Evolutionary conservation across 1,140 invertebrate species (phyloP), one percentile per base, ranked within the genome.

Genomic region (Nymphalis io): DNA sequence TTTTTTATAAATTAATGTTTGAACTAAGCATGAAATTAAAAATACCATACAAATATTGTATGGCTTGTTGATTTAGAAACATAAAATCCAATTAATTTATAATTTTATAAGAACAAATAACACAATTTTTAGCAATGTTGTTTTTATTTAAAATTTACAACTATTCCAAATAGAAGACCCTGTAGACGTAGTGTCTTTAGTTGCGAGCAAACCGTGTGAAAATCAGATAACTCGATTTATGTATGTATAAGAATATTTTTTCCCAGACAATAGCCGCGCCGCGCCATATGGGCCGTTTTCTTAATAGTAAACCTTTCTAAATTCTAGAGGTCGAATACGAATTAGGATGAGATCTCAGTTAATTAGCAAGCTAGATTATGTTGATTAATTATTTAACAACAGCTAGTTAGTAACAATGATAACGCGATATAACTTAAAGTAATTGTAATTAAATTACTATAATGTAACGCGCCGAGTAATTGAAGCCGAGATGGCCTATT

Each of bases 191-290:
- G n/a, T n/a, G n/a, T n/a, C 40, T 64, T 57, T 33, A 39, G 62
- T 64, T 64, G 62, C 62, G 42, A 55, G 51, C 62, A 57, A 42
- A 38, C 62, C 62, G 62, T 64, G 62, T 51, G 62, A 64, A 64
- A 64, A 64, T 64, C 62, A 40, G 62, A 64, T 64, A 64, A 55
- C 42, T 61, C 40, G 51, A 15, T 64, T 64, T 64, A 64, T 64
- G 62, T 64, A 64, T 55, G 62, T 64, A 64, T 42, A 64, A 64
- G 62, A 64, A 64, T 64, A 64, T 64, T 64, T 64, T 64, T 64
- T 64, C 62, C 62, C 62, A 64, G 33, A 64, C 60, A 62, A 63
- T 55, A 12, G 51, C 21, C 51, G 51, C 51, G 51, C 21, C 51
- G 51, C 51, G 3, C 62, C 51, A 64, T 64, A 64, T 64, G 62